A percentile compares a stretch with the other conserved stretches of the same genome.
Evolutionary conservation across 2,113 vertebrate genomes (phyloP).

Genomic region (Myotis lucifugus): DNA sequence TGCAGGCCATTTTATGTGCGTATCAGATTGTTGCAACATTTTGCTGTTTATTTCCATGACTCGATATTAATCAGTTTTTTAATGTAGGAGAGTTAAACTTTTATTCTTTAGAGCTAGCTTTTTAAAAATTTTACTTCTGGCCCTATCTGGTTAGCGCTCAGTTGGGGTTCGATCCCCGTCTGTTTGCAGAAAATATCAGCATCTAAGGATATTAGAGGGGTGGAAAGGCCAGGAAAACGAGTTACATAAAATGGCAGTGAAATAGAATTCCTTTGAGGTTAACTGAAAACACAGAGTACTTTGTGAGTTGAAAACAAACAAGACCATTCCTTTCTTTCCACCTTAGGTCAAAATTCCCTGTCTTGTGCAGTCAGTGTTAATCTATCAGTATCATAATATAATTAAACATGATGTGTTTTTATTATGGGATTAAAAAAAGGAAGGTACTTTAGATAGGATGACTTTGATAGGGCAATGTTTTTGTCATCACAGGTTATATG

Average conservation of each 20-base stretch:
- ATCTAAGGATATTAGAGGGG: neutral
- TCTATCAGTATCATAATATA: neutral
- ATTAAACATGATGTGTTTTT: neutral
- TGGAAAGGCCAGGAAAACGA: conserved; percentile 17
- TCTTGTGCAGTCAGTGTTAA: neutral
- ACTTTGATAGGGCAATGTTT: neutral
- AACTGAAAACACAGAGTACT: conserved; percentile 24
- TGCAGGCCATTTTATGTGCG: neutral
- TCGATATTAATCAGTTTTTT: neutral
- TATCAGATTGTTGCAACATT: neutral
- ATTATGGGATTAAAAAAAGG: neutral
- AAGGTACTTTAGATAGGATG: neutral
- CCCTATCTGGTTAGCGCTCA: neutral
- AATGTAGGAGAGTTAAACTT: neutral
- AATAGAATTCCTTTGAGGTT: conserved; percentile 27
- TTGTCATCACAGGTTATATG: neutral
- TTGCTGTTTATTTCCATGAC: neutral
- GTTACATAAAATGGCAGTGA: neutral
- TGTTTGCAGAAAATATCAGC: conserved; percentile 33
- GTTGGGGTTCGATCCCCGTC: neutral
- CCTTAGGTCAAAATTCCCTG: neutral
- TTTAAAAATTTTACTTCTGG: neutral
- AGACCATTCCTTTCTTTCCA: neutral
- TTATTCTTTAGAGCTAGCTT: neutral
- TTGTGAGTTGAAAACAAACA: neutral